Evolutionary conservation across 2,888 invertebrate species (phyloP).

Genomic region (Tetanocera ferruginea): DNA sequence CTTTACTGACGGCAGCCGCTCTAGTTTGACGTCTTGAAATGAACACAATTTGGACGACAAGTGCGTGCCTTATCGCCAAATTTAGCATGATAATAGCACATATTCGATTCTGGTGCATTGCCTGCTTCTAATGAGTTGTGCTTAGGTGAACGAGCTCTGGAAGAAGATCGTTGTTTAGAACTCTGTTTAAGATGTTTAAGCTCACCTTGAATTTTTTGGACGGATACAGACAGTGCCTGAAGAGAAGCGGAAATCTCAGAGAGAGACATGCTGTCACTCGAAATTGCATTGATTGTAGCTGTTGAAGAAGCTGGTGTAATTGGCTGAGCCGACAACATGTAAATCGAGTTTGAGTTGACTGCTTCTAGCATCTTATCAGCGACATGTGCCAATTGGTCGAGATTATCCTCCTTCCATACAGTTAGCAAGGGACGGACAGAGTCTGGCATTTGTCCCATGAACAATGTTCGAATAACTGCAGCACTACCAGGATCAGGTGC

Average conservation of each 20-base stretch:
- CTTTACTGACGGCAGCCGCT: conserved; percentile 37
- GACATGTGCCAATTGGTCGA: conserved; percentile 41
- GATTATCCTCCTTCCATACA: conserved; percentile 36
- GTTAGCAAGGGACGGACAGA: conserved; percentile 39
- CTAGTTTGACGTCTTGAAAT: conserved; percentile 39
- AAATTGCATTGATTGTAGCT: too few species aligned
- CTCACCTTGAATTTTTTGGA: too few species aligned
- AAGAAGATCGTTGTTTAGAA: too few species aligned
- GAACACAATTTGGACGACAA: conserved; percentile 23
- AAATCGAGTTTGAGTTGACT: not conserved
- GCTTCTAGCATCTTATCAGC: conserved; percentile 42
- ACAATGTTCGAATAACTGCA: too few species aligned
- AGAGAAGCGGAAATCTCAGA: too few species aligned
- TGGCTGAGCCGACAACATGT: not conserved
- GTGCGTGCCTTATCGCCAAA: conserved; percentile 37
- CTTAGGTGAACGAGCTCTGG: too few species aligned
- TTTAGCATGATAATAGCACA: conserved; percentile 39
- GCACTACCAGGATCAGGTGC: too few species aligned
- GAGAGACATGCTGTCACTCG: too few species aligned
- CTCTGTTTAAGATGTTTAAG: too few species aligned
- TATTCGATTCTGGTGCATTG: not conserved
- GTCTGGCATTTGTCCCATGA: conserved; percentile 43
- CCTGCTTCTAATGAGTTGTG: too few species aligned
- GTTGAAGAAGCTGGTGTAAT: not conserved
- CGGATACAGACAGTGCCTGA: too few species aligned